Evolutionary conservation across 2,113 vertebrate species (phyloP).

Genomic region (Astur gentilis): DNA sequence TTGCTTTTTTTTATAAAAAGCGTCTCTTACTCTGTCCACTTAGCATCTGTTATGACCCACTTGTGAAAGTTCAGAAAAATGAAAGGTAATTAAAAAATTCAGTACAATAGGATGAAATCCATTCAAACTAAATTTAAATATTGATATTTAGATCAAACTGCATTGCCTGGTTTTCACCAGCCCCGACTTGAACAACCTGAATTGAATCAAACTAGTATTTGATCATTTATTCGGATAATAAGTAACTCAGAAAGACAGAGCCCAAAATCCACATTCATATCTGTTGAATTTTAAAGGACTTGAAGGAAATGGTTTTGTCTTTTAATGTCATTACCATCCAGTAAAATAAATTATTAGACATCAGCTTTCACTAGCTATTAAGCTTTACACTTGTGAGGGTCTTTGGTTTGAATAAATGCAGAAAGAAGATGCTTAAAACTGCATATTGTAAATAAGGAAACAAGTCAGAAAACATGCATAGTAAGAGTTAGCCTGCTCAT

Average conservation of each 20-base stretch:
- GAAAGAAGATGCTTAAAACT: not conserved
- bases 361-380: not conserved
- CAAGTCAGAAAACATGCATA: not conserved
- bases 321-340: slow-evolving; percentile 5
- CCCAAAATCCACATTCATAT: not conserved
- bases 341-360: slow-evolving; percentile 25
- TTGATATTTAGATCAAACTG: not conserved
- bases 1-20: not conserved
- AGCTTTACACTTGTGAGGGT: not conserved
- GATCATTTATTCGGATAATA: slow-evolving; percentile 11
- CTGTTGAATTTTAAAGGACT: not conserved
- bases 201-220: not conserved
- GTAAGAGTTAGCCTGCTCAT: not conserved
- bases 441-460: not conserved
- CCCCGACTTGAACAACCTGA: not conserved
- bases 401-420: not conserved
- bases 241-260: not conserved
- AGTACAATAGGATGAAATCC: not conserved
- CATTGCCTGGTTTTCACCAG: not conserved
- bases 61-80: not conserved
- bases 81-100: not conserved
- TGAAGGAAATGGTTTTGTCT: slow-evolving; percentile 16
- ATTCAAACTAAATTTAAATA: not conserved
- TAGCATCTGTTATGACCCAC: not conserved
- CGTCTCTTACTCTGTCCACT: not conserved